These are phyloP conservation scores for Karalla daura DNA, from an alignment of 2,797 vertebrate species.

Conservation along the genomic window DNA sequence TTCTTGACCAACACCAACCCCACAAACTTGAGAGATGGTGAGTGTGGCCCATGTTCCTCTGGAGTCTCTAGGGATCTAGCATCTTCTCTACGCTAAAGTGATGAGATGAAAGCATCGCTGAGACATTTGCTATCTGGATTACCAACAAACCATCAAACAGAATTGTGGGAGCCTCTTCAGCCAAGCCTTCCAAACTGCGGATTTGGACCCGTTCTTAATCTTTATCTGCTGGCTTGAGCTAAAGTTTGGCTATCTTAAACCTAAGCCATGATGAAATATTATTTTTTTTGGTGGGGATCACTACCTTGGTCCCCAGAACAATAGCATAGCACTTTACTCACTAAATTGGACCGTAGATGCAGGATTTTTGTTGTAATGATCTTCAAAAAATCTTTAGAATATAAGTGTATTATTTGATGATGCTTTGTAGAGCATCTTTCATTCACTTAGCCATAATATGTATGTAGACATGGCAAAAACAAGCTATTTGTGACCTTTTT, in stretches of 20 bases:
- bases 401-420: background rate
- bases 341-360: background rate
- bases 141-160: conserved; percentile 35
- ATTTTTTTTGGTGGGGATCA: conserved; percentile 25
- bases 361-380: no score
- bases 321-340: background rate
- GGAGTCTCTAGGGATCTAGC: conserved; percentile 42
- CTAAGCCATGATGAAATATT: conserved; percentile 7
- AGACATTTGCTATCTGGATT: conserved; percentile 60
- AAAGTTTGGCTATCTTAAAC: conserved; percentile 12
- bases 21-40: conserved; percentile 85
- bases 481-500: background rate
- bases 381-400: no score
- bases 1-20: conserved; percentile 82
- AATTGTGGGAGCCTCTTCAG: conserved; percentile 8
- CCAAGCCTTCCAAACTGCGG: conserved; percentile 26
- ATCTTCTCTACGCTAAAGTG: conserved; percentile 42
- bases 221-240: conserved; percentile 13
- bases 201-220: conserved; percentile 38
- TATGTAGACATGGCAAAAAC: background rate
- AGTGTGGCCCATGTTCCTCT: conserved; percentile 70
- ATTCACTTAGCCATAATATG: background rate
- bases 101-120: conserved; percentile 57
- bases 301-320: background rate
- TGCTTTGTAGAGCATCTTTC: background rate